Evolutionary conservation across 2,113 vertebrate species (phyloP).

Genomic region (Hystrix cristata): DNA sequence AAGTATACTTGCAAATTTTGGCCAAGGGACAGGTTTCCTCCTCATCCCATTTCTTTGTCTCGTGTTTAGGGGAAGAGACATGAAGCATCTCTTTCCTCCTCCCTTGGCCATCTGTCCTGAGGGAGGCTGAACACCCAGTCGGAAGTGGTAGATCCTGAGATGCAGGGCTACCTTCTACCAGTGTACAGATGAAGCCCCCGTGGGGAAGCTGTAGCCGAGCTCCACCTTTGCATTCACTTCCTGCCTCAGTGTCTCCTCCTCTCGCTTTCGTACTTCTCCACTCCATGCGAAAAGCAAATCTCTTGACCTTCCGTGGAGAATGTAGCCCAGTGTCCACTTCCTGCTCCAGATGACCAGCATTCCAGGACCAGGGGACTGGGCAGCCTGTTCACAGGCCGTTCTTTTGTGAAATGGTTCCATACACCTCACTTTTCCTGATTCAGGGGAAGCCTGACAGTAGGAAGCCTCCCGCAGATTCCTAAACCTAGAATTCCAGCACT

Average conservation of each 20-base stretch:
- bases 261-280: background rate
- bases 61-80: background rate
- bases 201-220: too few species aligned
- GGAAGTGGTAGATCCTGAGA: fast-evolving
- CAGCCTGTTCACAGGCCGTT: fast-evolving
- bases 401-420: background rate
- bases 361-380: too few species aligned
- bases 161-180: fast-evolving
- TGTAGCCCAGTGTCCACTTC: background rate
- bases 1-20: background rate
- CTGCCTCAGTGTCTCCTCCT: fast-evolving
- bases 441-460: background rate
- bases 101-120: fast-evolving
- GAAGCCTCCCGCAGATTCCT: background rate
- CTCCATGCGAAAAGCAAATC: background rate
- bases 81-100: background rate
- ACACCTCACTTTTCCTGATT: background rate
- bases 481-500: background rate
- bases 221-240: background rate
- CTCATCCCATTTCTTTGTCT: background rate
- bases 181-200: fast-evolving
- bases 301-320: fast-evolving
- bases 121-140: background rate
- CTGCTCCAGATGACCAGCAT: fast-evolving
- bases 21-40: background rate